Conservation (phyloP, 2,113 vertebrate species). For the Passer domesticus region DNA sequence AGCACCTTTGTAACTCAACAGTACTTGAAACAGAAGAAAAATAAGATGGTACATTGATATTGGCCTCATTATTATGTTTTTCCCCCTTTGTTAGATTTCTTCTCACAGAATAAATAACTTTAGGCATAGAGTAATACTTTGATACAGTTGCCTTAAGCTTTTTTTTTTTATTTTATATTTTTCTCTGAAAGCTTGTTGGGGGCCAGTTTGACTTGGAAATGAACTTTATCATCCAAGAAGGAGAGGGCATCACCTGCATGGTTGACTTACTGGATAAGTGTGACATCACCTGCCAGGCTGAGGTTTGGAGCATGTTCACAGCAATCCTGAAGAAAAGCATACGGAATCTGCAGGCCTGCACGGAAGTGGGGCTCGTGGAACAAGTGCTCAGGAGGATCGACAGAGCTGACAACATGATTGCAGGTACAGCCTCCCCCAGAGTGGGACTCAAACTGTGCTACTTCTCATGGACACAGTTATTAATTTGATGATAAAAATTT, state of each 20-base stretch:
- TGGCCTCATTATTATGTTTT: not conserved
- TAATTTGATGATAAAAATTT: not conserved
- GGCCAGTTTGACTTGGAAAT: slow-evolving; percentile 97
- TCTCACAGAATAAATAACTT: not conserved
- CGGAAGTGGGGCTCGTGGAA: slow-evolving; percentile 90
- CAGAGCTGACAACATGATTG: slow-evolving; percentile 89
- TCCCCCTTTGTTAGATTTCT: not conserved
- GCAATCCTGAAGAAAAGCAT: slow-evolving; percentile 96
- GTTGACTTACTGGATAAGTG: slow-evolving; percentile 93
- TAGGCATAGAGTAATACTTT: not conserved
- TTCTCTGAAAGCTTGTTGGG: slow-evolving; percentile 85
- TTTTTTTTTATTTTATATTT: not conserved
- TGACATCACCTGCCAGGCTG: slow-evolving; percentile 91
- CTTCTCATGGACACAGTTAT: not conserved
- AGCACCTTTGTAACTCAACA: not conserved
- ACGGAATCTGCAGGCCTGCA: slow-evolving; percentile 92
- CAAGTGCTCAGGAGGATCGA: slow-evolving; percentile 86
- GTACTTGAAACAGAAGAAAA: not conserved
- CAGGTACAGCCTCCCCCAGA: slow-evolving; percentile 77
- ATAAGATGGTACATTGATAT: not conserved
- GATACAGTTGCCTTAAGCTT: not conserved
- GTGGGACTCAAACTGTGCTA: not conserved
- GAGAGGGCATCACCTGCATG: slow-evolving; percentile 92
- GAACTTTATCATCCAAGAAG: slow-evolving; percentile 98
- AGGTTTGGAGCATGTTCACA: slow-evolving; percentile 97